Base-by-base conservation (phyloP, 2,113 vertebrate species). In the Hiodon tergisus region DNA sequence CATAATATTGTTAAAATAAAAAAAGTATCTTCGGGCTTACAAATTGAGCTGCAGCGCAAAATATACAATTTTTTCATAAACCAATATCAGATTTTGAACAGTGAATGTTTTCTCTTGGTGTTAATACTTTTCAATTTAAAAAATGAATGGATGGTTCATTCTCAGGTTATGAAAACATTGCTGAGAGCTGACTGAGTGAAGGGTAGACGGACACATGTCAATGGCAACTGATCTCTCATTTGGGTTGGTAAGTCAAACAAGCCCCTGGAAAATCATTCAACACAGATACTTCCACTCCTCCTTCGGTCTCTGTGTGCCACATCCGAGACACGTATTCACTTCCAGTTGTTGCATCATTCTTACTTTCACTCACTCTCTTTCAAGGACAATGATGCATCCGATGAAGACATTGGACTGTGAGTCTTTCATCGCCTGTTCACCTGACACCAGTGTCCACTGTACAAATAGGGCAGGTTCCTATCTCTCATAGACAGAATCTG, bases 191-290 rank as follows among this genome's bases (percentile, higher is more conserved):
- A 71, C 8, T 54, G 17, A 73, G 9, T 50, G 46, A 71, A 17
- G 59, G 10, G 47, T 46, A 76, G 65, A 57, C 53, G 47, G 53
- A 62, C 10, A n/a, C n/a, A 16, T 3, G 52, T 31, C 52, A 16
- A 61, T 72, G 48, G 76, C 63, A n/a, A 50, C 55, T 31, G 47
- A 14, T n/a, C 54, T 9, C 69, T 67, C 69, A 31, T 51, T 72
- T 60, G 11, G 54, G 9, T 8, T 11, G 63, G 70, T 77, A 60
- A 77, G 71, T 73, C 11, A 50, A 50, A 47, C 59, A 63, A 76
- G 10, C n/a, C 51, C 54, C 60, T 51, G 31, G 4, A 60, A 10
- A 52, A 70, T 52, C 14, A 55, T 31, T 54, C 16, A 62, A 54
- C 46, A 59, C 2, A 5, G 53, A 7, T 59, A 48, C 69, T 68